Conservation (phyloP, 2,113 vertebrate species). For the Callionymus lyra region DNA sequence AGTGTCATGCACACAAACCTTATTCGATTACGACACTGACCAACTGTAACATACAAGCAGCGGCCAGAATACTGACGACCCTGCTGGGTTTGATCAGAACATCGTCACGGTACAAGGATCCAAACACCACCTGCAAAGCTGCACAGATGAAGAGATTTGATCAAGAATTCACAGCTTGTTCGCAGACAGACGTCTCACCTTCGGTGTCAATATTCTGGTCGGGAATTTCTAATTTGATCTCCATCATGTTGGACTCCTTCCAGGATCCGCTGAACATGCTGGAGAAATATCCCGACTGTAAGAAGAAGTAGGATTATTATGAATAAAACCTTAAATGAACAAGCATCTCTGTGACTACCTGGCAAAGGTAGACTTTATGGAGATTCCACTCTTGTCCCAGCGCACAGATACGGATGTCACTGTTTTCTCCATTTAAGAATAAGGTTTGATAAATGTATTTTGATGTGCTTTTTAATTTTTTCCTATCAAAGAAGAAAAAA, state of each 20-base stretch:
- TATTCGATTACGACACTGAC: constrained; percentile 73
- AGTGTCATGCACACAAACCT: neutral
- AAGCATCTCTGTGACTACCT: constrained; percentile 62
- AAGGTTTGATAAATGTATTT: constrained; percentile 96
- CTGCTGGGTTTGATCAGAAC: constrained; percentile 91
- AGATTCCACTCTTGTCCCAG: constrained; percentile 94
- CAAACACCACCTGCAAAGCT: constrained; percentile 93
- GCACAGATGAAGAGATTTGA: neutral
- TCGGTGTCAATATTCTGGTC: constrained; percentile 95
- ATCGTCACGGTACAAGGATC: constrained; percentile 91
- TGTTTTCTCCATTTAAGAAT: constrained; percentile 94
- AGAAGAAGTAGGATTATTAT: neutral
- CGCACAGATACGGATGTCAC: constrained; percentile 89
- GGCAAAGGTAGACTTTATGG: constrained; percentile 94
- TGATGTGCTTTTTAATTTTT: constrained; percentile 91
- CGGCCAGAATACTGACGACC: constrained; percentile 86
- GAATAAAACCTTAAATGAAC: neutral
- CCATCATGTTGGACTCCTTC: constrained; percentile 93
- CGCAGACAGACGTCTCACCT: constrained; percentile 65
- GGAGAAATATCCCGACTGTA: constrained; percentile 93
- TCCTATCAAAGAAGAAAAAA: constrained; percentile 57
- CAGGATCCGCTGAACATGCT: constrained; percentile 99
- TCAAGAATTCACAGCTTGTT: neutral
- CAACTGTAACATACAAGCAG: constrained; percentile 93
- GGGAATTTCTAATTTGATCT: constrained; percentile 91